Conservation (phyloP, 2,888 invertebrate genomes). For the Clivina fossor region DNA sequence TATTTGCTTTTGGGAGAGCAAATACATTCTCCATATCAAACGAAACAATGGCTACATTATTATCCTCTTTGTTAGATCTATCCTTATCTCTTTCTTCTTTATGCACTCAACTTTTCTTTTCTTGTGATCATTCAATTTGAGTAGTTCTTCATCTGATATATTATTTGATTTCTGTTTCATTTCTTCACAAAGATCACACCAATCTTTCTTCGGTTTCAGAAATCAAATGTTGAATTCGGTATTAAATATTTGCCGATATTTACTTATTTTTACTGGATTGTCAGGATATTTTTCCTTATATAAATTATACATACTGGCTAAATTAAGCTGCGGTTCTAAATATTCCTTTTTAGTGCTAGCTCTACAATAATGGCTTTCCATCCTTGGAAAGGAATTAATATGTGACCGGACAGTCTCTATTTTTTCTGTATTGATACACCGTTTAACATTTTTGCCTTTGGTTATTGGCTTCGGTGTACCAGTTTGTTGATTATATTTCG, state of each 20-base stretch:
- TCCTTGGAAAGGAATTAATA: slow-evolving; percentile 2
- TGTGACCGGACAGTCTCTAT: background rate
- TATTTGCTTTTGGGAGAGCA: slow-evolving; percentile 39
- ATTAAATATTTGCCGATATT: slow-evolving; percentile 27
- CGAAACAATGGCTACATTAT: slow-evolving; percentile 12
- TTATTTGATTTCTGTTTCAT: background rate
- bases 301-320: slow-evolving; percentile 20
- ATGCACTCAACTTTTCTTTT: background rate
- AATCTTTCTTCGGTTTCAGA: slow-evolving; percentile 35
- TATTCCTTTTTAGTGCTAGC: background rate
- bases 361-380: background rate
- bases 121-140: background rate
- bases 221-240: slow-evolving; percentile 31
- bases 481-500: background rate
- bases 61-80: slow-evolving; percentile 1
- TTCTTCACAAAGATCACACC: slow-evolving; percentile 28
- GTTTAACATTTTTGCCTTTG: background rate
- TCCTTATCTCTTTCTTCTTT: background rate
- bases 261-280: slow-evolving; percentile 14
- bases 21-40: slow-evolving; percentile 41
- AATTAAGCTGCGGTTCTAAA: background rate
- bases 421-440: background rate
- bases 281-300: slow-evolving; percentile 7
- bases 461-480: background rate
- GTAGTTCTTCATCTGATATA: background rate